These are phyloP conservation scores for Taxidea taxus DNA, from an alignment of 2,113 vertebrate species.

Conservation along the genomic window DNA sequence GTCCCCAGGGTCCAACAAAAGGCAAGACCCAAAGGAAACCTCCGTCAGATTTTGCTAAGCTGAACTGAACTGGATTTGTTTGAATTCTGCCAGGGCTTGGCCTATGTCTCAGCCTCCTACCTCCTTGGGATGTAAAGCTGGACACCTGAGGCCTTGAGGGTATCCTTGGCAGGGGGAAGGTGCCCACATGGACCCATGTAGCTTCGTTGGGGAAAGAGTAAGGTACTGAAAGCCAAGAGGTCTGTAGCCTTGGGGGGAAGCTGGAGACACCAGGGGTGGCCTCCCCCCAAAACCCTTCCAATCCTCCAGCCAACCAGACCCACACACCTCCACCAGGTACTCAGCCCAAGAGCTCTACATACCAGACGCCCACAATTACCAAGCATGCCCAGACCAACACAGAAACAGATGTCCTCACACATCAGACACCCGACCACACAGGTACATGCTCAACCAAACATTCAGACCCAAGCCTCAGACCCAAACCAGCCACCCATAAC, in stretches of 20 bases:
- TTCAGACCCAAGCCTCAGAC: neutral
- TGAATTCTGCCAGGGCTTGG: neutral
- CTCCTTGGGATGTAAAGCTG: neutral
- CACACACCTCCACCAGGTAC: no score
- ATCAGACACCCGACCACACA: neutral
- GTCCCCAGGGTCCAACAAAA: neutral
- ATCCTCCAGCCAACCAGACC: neutral
- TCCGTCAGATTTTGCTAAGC: neutral
- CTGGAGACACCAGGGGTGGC: neutral
- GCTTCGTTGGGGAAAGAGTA: neutral
- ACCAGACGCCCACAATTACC: neutral
- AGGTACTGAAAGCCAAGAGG: neutral
- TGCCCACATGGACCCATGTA: neutral
- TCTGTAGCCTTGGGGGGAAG: neutral
- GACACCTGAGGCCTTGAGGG: neutral
- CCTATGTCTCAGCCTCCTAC: neutral
- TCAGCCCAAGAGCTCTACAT: neutral
- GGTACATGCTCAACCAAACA: neutral
- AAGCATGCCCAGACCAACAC: neutral
- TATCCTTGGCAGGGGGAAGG: neutral
- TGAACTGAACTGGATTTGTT: neutral
- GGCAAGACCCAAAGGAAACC: neutral
- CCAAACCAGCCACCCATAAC: neutral
- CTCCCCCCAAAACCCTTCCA: neutral
- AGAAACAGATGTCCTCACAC: neutral